A percentile compares a stretch with the other conserved stretches of the same genome.
phyloP scores from a whole-genome alignment of 2,113 vertebrate species.

The Ophthalmolycus amberensis region DNA sequence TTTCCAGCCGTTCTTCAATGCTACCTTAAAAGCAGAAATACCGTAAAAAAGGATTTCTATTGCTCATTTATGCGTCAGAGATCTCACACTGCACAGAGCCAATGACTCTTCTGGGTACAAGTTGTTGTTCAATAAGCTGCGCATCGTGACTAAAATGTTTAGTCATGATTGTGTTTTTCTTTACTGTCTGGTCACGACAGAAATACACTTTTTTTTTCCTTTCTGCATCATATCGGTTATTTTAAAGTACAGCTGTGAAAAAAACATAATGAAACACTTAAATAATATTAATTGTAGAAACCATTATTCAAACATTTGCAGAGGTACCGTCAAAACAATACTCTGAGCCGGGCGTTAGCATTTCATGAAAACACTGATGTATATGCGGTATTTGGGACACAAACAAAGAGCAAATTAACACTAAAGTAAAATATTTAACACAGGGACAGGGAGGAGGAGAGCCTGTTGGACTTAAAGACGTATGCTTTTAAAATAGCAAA shows the following conservation, averaged over 20 bases:
- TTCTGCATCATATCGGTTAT: background rate
- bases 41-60: conserved; percentile 24
- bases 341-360: background rate
- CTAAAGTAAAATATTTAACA: background rate
- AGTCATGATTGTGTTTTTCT: conserved; percentile 28
- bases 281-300: background rate
- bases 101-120: conserved; percentile 14
- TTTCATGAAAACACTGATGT: conserved; percentile 13
- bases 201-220: conserved; percentile 27
- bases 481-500: conserved; percentile 2
- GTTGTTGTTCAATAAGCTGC: conserved; percentile 2
- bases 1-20: conserved; percentile 26
- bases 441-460: background rate
- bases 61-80: conserved; percentile 37
- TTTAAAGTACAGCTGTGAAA: background rate
- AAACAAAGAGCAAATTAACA: background rate
- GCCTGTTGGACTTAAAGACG: background rate
- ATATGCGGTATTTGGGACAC: background rate
- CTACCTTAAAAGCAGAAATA: conserved; percentile 60
- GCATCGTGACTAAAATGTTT: conserved; percentile 42
- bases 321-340: background rate
- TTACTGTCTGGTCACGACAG: conserved; percentile 25
- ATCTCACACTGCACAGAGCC: conserved; percentile 19
- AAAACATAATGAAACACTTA: background rate
- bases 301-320: background rate